A percentile compares a stretch with the other conserved stretches of the same genome.
phyloP scores from a whole-genome alignment of 2,888 invertebrate genomes.

The Pheosia tremula region DNA sequence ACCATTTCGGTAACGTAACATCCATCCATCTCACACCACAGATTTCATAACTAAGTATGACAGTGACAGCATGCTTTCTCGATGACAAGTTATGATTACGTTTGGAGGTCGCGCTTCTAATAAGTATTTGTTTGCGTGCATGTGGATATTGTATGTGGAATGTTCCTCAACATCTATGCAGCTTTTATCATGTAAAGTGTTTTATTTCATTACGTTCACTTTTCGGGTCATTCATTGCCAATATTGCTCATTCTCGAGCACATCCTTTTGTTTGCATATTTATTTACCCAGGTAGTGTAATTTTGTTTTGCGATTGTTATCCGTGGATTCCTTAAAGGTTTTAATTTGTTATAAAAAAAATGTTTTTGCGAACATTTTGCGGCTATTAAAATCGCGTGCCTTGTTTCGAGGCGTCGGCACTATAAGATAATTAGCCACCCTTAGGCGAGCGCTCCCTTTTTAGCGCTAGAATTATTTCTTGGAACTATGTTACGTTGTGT shows the following conservation, averaged over 20 bases:
- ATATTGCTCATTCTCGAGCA: constrained; percentile 15
- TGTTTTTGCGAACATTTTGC: constrained; percentile 35
- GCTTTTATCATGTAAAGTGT: constrained; percentile 3
- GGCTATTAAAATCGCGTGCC: constrained; percentile 49
- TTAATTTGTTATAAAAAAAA: constrained; percentile 25
- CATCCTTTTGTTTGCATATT: constrained; percentile 16
- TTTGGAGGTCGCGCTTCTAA: too few relatives aligned
- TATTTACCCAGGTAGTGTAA: constrained; percentile 17
- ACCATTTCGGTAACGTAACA: too few relatives aligned
- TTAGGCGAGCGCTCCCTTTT: constrained; percentile 55
- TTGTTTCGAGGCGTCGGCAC: constrained; percentile 52
- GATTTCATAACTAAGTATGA: too few relatives aligned
- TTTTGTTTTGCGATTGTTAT: constrained; percentile 25
- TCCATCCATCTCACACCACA: too few relatives aligned
- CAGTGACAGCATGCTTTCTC: too few relatives aligned
- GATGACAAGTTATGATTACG: too few relatives aligned
- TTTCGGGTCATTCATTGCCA: constrained; percentile 13
- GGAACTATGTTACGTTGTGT: constrained; percentile 59
- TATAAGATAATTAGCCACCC: constrained; percentile 68
- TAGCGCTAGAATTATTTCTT: constrained; percentile 58
- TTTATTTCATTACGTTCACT: constrained; percentile 17
- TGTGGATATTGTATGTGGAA: too few relatives aligned
- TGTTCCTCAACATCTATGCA: neutral
- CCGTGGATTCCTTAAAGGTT: constrained; percentile 23
- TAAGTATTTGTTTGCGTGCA: constrained; percentile 10